Percentiles rank a stretch among this genome's conserved stretches.
Evolutionary conservation across 2,888 invertebrate genomes (phyloP).

Genomic region (Drosophila monieri): DNA sequence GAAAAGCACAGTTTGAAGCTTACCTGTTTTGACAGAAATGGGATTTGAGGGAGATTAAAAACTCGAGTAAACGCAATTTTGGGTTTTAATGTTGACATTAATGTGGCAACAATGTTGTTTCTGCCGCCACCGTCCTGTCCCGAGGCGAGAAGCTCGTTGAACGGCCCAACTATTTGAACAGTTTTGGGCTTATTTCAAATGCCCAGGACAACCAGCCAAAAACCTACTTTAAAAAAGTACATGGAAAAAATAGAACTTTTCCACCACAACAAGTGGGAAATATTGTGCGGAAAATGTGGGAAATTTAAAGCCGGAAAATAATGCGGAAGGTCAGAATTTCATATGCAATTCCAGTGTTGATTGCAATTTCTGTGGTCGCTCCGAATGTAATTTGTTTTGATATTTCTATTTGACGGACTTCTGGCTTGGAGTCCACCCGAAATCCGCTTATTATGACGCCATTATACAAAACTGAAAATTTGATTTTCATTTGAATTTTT

Average conservation of each 20-base stretch:
- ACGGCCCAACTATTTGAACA: slow-evolving; percentile 19
- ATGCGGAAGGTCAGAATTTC: slow-evolving; percentile 11
- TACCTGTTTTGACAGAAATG: slow-evolving; percentile 5
- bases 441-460: neutral
- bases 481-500: neutral
- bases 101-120: slow-evolving; percentile 15
- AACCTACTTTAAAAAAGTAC: neutral
- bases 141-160: slow-evolving; percentile 12
- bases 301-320: neutral
- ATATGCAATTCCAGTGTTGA: slow-evolving; percentile 24
- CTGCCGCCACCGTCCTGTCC: neutral
- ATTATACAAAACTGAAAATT: neutral
- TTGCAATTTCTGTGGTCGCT: slow-evolving; percentile 25
- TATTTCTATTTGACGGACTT: slow-evolving; percentile 22
- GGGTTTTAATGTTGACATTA: slow-evolving; percentile 18
- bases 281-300: slow-evolving; percentile 5
- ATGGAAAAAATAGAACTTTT: slow-evolving; percentile 34
- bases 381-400: slow-evolving; percentile 26
- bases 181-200: slow-evolving; percentile 3
- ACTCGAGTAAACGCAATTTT: slow-evolving; percentile 11
- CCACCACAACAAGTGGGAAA: slow-evolving; percentile 8
- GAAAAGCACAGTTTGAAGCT: slow-evolving; percentile 1
- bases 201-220: slow-evolving; percentile 1
- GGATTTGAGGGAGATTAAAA: slow-evolving; percentile 19
- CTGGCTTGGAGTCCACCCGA: slow-evolving; percentile 1